Percentiles rank a stretch among this genome's conserved stretches.
Evolutionary conservation across 2,113 vertebrate genomes (phyloP).

Genomic region (Leucosticte australis): DNA sequence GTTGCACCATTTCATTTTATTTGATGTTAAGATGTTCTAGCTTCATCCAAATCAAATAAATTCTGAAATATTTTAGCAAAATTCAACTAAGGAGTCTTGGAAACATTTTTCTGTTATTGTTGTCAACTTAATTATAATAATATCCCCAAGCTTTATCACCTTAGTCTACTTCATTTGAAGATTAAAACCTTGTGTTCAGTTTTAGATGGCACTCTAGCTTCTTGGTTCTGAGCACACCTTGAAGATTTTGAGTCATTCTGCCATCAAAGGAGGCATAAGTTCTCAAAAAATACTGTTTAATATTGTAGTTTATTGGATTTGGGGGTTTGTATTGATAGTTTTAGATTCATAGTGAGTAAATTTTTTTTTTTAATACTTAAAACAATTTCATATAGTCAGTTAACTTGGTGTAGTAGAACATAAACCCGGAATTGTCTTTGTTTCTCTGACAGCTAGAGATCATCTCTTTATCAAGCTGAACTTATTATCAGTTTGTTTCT

Average conservation of each 20-base stretch:
- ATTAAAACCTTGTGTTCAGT: neutral
- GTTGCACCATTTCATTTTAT: neutral
- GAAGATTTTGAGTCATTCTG: neutral
- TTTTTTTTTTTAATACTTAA: neutral
- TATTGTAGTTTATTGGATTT: neutral
- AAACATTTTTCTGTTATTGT: neutral
- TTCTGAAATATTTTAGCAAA: neutral
- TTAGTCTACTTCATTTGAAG: neutral
- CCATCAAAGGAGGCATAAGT: neutral
- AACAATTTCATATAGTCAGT: neutral
- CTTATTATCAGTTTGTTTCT: neutral
- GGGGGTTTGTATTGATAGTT: fast-evolving
- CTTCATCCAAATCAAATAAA: neutral
- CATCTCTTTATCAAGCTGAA: neutral
- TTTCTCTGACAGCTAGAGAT: neutral
- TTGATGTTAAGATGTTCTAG: neutral
- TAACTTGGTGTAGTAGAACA: neutral
- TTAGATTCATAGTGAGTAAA: neutral
- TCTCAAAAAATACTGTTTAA: neutral
- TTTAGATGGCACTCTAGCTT: neutral
- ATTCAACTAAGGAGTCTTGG: neutral
- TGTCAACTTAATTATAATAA: neutral
- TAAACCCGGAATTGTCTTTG: neutral
- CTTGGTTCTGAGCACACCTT: neutral
- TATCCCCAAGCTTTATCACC: neutral